Conservation (phyloP, 2,113 vertebrate genomes). For the Porphyrio hochstetteri region DNA sequence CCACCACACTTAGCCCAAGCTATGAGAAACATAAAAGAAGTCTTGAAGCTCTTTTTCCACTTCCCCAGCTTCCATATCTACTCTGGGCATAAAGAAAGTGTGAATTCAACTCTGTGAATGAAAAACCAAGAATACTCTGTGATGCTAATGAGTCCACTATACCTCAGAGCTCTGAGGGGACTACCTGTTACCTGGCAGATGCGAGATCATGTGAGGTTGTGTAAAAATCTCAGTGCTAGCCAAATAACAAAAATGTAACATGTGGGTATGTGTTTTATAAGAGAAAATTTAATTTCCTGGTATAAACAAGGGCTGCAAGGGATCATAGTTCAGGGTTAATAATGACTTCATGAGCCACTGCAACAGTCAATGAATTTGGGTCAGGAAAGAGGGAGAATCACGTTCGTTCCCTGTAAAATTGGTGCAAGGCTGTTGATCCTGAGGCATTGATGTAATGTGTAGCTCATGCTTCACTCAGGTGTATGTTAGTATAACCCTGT, state of each 20-base stretch:
- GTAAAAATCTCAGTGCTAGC: background rate
- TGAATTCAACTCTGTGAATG: background rate
- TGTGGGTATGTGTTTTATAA: background rate
- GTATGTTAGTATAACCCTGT: conserved; percentile 5
- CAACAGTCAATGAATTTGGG: background rate
- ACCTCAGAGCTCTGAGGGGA: background rate
- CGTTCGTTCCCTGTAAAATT: background rate
- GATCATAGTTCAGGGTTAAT: conserved; percentile 29
- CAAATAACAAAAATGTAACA: background rate
- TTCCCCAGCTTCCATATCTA: background rate
- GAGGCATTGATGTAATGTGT: background rate
- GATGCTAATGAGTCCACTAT: background rate
- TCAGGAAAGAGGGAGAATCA: background rate
- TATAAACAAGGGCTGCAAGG: background rate
- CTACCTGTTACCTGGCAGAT: background rate
- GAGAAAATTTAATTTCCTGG: background rate
- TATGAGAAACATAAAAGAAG: background rate
- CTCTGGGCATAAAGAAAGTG: background rate
- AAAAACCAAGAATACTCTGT: fast-evolving
- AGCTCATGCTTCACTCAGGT: background rate
- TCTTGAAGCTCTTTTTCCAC: background rate
- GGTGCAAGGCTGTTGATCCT: background rate
- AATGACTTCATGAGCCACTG: conserved; percentile 15
- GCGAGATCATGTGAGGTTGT: too few species aligned
- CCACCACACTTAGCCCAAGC: background rate